Evolutionary conservation across 2,888 invertebrate genomes (phyloP), one percentile per base, ranked within the genome.

Genomic region (Nipponacmea schrenckii): DNA sequence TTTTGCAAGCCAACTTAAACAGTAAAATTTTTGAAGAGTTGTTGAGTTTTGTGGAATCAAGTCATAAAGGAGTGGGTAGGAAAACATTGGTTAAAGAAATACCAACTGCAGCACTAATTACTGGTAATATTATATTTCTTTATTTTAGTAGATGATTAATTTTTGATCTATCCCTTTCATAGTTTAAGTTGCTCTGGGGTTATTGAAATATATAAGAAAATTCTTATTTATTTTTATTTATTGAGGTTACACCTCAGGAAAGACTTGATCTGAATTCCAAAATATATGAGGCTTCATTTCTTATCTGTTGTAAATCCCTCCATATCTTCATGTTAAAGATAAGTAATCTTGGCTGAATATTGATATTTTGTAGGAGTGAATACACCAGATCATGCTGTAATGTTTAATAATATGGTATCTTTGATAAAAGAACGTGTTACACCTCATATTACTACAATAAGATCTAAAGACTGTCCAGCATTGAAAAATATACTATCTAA

Each of bases 311-410:
- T 4, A 2, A 31, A 31, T 31, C 31, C 31, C 31, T 31, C 31
- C 1, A 39, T 39, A 39, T 39, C 39, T 39, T 5, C 2, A 31
- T 39, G 10, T 39, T 10, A 39, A 39, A 1, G 10, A 8, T 39
- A 5, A 8, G 39, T 39, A n/a, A n/a, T n/a, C n/a, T 7, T 39
- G 10, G 39, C 10, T 39, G 1, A 39, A 39, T 39, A 27, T 24
- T 56, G 10, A 20, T 69, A 77, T 26, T 73, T 79, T 75, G 39
- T 76, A 90, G 95, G 96, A 68, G 93, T 96, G 20, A 96, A 96
- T 89, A 94, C 95, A 87, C 94, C 96, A 0, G 96, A 96, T 90
- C 96, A 96, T 90, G 91, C 91, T 0, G 92, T 93, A 17, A 93
- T 96, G 87, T 96, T 96, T 86, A 89, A 91, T 72, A 91, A 93